phyloP scores from a whole-genome alignment of 2,113 vertebrate genomes.

The Catharus minimus region DNA sequence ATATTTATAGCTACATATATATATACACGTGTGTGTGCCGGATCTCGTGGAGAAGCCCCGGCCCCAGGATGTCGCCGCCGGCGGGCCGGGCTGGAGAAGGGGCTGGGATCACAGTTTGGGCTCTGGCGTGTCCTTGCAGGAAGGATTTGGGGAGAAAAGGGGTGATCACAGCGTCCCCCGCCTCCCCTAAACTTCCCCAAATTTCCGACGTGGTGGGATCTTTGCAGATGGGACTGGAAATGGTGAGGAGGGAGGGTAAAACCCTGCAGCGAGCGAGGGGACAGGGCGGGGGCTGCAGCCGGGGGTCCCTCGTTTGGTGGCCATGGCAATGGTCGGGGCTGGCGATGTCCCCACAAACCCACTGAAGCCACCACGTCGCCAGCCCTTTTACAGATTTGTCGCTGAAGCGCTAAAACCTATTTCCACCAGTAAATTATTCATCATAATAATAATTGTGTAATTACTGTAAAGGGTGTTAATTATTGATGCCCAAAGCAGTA shows the following conservation, averaged over 20 bases:
- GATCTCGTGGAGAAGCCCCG: neutral
- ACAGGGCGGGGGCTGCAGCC: neutral
- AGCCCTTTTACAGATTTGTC: neutral
- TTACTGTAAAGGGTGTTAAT: slow-evolving; percentile 91
- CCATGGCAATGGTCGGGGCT: neutral
- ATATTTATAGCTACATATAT: accelerated
- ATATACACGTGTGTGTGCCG: accelerated
- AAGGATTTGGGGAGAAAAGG: neutral
- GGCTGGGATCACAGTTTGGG: neutral
- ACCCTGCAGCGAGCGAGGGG: neutral
- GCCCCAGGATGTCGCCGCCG: neutral
- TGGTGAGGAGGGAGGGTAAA: neutral
- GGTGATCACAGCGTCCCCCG: neutral
- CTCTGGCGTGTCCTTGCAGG: neutral
- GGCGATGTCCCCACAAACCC: neutral
- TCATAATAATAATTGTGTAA: slow-evolving; percentile 93
- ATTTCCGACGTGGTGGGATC: too few relatives aligned
- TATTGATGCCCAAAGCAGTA: slow-evolving; percentile 89
- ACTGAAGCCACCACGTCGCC: neutral
- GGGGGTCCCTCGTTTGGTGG: neutral
- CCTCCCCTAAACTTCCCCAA: neutral
- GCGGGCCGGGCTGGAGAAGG: neutral
- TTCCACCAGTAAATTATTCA: slow-evolving; percentile 89
- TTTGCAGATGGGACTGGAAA: neutral
- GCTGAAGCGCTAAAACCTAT: slow-evolving; percentile 48